These are phyloP conservation scores for Hippocampus barbouri DNA, from an alignment of 2,113 vertebrate species.

Conservation along the genomic window DNA sequence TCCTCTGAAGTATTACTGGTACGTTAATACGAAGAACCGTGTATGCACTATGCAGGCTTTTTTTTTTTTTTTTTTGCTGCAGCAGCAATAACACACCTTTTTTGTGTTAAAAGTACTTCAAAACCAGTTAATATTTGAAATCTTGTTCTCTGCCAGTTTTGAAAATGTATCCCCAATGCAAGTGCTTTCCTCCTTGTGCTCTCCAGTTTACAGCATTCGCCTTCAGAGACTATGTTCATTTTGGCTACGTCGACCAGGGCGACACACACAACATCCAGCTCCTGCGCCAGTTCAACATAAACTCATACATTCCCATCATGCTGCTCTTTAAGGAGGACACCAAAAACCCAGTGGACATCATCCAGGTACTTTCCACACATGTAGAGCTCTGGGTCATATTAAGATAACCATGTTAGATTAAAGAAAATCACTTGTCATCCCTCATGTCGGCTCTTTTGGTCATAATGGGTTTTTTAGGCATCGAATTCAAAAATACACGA, in stretches of 20 bases:
- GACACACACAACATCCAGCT: conserved; percentile 69
- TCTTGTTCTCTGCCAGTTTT: neutral
- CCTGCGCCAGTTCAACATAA: conserved; percentile 81
- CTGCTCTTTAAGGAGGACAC: conserved; percentile 90
- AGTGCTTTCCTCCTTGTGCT: neutral
- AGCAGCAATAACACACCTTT: neutral
- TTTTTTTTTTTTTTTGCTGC: neutral
- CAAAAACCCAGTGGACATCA: conserved; percentile 77
- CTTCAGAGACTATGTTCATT: conserved; percentile 85
- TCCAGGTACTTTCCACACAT: conserved; percentile 78
- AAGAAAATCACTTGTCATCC: neutral
- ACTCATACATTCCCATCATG: conserved; percentile 83
- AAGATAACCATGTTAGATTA: neutral
- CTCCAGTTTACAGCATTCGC: conserved; percentile 85
- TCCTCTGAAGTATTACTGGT: too few species aligned
- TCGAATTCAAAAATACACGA: neutral
- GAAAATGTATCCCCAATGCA: neutral
- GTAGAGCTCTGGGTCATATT: neutral
- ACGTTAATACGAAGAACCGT: too few species aligned
- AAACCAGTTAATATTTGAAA: neutral
- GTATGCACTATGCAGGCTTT: too few species aligned
- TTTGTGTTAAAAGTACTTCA: neutral
- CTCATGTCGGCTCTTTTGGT: neutral
- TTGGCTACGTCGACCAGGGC: conserved; percentile 84
- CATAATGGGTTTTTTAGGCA: neutral